Percentiles rank a stretch among this genome's conserved stretches.
Evolutionary conservation across 2,797 vertebrate species (phyloP).

Genomic region (Hippoglossus hippoglossus): DNA sequence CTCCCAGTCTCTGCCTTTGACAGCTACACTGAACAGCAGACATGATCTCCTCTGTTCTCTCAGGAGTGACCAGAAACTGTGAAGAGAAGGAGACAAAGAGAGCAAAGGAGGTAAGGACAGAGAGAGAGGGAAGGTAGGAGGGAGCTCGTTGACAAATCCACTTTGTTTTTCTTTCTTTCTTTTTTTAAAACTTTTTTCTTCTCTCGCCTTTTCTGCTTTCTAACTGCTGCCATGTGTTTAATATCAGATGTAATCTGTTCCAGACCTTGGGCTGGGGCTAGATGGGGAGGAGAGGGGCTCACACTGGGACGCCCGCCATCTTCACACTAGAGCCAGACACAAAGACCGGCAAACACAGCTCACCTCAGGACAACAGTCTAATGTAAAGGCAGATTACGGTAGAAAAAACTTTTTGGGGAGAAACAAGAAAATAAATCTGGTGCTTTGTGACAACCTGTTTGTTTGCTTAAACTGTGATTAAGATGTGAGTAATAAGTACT

Average conservation of each 20-base stretch:
- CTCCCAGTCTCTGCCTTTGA: constrained; percentile 21
- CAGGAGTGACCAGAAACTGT: constrained; percentile 33
- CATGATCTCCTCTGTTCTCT: constrained; percentile 11
- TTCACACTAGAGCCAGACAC: constrained; percentile 73
- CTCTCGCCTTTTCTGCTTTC: constrained; percentile 76
- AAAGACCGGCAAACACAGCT: constrained; percentile 61
- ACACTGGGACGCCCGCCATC: constrained; percentile 71
- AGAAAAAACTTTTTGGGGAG: neutral
- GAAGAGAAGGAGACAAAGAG: constrained; percentile 37
- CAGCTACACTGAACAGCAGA: constrained; percentile 22
- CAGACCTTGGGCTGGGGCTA: constrained; percentile 78
- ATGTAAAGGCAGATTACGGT: neutral
- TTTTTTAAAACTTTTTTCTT: constrained; percentile 46
- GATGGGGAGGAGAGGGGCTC: constrained; percentile 75
- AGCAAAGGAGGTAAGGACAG: constrained; percentile 39
- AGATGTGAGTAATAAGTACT: neutral
- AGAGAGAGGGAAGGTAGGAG: constrained; percentile 36
- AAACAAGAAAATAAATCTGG: constrained; percentile 14
- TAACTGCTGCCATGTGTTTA: constrained; percentile 89
- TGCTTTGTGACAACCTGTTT: constrained; percentile 9
- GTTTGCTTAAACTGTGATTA: constrained; percentile 14
- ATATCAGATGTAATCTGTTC: constrained; percentile 89
- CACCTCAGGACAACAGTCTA: constrained; percentile 18
- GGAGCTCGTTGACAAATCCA: constrained; percentile 75
- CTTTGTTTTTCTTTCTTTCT: constrained; percentile 74